Evolutionary conservation across 2,797 vertebrate genomes (phyloP), one percentile per base, ranked within the genome.

Genomic region (Myiotriccus ornatus): DNA sequence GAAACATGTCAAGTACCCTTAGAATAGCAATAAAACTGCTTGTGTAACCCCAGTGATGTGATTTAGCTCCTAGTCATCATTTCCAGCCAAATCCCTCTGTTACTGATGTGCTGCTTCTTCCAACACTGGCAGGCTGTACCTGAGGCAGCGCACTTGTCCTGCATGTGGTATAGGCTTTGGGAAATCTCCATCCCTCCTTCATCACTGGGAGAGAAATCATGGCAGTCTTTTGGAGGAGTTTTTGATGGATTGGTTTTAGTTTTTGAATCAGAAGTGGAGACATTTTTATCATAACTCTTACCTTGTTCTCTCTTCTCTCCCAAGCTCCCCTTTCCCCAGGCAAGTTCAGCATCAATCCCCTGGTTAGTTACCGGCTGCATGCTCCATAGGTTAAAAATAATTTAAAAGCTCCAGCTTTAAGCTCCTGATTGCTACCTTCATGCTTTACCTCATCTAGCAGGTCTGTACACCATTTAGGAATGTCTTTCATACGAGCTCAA

Each of bases 21-120:
- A 89, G 90, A 94, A 87, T 37, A 95, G 93, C 96, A 96, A 82
- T 94, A 95, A 96, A 94, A 28, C 68, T 25, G 62, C 75, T 81
- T 68, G 32, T 87, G 75, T 90, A 49, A 74, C 47, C 30, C 34
- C 52, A 10, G 71, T 21, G 60, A 55, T 37, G 47, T 9, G 22
- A 70, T 24, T 13, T 13, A 68, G 37, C 47, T 34, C 39, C 14
- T 14, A 12, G 13, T 7, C 32, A 23, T 27, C 35, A 4, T 23
- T 75, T 52, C 62, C 52, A 60, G 71, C 41, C 52, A 49, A 1
- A 16, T 50, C 68, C 57, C 35, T 69, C 46, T 11, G 24, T 46
- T 27, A 43, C 43, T 32, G 15, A 2, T 6, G 16, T 11, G 44
- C 63, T 35, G 59, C 69, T 76, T 10, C 77, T 85, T 47, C 53